Evolutionary conservation across 2,113 vertebrate species (phyloP), one percentile per base, ranked within the genome.

Genomic region (Apodemus speciosus): DNA sequence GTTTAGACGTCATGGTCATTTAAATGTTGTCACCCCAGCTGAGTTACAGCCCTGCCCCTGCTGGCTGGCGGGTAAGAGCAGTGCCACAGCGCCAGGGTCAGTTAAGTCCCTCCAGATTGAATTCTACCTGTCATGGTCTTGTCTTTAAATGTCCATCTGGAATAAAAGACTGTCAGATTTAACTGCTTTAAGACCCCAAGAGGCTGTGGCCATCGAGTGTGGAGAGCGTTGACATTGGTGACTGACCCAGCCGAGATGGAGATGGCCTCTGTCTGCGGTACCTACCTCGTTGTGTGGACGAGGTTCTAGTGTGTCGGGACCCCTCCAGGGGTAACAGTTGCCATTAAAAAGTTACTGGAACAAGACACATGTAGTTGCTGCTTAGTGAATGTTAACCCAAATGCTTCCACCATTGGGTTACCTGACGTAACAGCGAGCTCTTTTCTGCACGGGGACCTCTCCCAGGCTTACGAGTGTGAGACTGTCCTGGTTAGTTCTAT

Each of bases 231-330:
- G n/a, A 21, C 21, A 4, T 56, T 1, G 35, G 32, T 68, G 3
- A 25, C 46, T 32, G 89, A 32, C 7, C 6, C 0, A 2, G 51
- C 69, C 15, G n/a, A 38, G 40, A 3, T 7, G 71, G 60, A 23
- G 40, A 51, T 0, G 0, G 6, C 30, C 5, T 3, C 13, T 21
- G 9, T 58, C 18, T 56, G 0, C 2, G 4, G 46, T 40, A 60
- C 23, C 87, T 60, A 0, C 35, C 40, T 75, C 30, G 13, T 27
- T 51, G 1, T 46, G n/a, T 13, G 4, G 66, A 13, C 10, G 21
- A 51, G 64, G 30, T 20, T 4, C 6, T 81, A 30, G 21, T 7
- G 35, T 79, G 66, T 13, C 1, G 23, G 5, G 53, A 58, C 43
- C 69, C 13, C 75, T 87, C 53, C 18, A 0, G 0, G 3, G 15